A percentile compares a stretch with the other conserved stretches of the same genome.
These are phyloP conservation scores for Calyptommatus sinebrachiatus DNA, from an alignment of 2,113 vertebrate species.

Conservation along the genomic window DNA sequence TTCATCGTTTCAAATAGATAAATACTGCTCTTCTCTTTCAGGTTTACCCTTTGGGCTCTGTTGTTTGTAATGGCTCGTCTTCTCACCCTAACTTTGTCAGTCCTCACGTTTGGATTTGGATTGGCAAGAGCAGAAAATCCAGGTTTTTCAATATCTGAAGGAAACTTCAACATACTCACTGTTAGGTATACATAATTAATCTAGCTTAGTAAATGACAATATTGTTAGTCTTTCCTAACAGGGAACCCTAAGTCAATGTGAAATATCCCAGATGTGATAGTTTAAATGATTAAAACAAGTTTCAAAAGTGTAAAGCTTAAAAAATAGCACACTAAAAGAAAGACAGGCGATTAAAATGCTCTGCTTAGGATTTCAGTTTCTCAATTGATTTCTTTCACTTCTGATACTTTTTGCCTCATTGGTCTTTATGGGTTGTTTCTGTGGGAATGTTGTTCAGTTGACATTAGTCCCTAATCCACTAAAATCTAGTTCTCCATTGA, in stretches of 20 bases:
- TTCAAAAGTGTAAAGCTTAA: too few relatives aligned
- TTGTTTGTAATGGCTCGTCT: constrained; percentile 81
- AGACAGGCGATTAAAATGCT: background rate
- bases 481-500: background rate
- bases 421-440: background rate
- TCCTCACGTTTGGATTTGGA: constrained; percentile 82
- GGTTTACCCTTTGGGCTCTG: constrained; percentile 83
- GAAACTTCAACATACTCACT: constrained; percentile 81
- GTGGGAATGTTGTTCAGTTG: too few relatives aligned
- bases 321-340: too few relatives aligned
- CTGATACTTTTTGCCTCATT: background rate
- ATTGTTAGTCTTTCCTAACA: background rate
- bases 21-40: constrained; percentile 46
- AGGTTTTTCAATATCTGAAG: constrained; percentile 75
- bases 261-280: too few relatives aligned
- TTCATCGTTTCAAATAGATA: too few relatives aligned
- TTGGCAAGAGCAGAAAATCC: constrained; percentile 78
- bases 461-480: background rate
- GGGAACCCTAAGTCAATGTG: too few relatives aligned
- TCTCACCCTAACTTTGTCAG: constrained; percentile 82
- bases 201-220: background rate
- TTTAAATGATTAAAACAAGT: too few relatives aligned
- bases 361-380: background rate
- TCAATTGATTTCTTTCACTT: background rate
- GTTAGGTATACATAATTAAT: constrained; percentile 69